These are phyloP conservation scores for Acropternis orthonyx DNA, from an alignment of 2,797 vertebrate species.

Conservation along the genomic window DNA sequence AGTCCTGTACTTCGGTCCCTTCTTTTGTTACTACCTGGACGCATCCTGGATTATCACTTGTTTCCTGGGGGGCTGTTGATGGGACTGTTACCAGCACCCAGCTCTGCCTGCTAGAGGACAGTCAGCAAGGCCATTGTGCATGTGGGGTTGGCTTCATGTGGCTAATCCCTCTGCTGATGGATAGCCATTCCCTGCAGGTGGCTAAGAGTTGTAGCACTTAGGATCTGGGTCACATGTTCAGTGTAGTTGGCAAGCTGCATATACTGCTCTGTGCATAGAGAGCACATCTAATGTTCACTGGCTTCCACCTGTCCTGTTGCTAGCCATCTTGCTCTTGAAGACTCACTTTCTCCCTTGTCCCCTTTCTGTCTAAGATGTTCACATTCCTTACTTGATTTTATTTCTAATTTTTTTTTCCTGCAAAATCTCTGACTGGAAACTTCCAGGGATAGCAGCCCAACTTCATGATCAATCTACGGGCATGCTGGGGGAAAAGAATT, in stretches of 20 bases:
- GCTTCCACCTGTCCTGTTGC: neutral
- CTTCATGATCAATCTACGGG: neutral
- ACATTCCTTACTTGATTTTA: neutral
- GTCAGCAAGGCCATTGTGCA: neutral
- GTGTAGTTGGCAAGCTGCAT: neutral
- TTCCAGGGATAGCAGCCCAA: neutral
- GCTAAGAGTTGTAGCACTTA: neutral
- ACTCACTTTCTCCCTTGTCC: neutral
- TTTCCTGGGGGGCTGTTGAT: fast-evolving
- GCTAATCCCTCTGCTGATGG: neutral
- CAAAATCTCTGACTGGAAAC: neutral
- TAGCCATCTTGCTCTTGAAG: neutral
- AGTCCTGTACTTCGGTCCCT: neutral
- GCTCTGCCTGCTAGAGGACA: neutral
- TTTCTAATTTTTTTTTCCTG: neutral
- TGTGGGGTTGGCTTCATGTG: neutral
- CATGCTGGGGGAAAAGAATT: neutral
- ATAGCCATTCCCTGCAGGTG: neutral
- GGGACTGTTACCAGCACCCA: neutral
- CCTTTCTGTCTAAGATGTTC: neutral
- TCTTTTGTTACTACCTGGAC: neutral
- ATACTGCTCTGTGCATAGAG: neutral
- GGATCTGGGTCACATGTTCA: neutral
- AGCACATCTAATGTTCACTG: neutral
- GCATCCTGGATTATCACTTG: neutral